phyloP scores from a whole-genome alignment of 2,113 vertebrate genomes.

The Corvus moneduloides region DNA sequence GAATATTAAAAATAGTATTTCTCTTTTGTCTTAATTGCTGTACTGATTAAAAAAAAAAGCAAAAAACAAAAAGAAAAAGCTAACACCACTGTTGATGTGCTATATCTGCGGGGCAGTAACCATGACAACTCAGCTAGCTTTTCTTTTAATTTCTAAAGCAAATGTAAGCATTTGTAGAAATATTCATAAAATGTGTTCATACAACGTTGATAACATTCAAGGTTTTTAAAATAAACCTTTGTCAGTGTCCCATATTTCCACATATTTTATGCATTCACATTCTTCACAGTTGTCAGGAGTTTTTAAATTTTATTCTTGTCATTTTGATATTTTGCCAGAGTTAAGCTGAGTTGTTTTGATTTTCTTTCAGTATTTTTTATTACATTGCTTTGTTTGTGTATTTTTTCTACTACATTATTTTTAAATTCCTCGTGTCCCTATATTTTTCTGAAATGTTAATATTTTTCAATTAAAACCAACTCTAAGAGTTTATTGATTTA shows the following conservation, averaged over 20 bases:
- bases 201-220: neutral
- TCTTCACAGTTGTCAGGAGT: slow-evolving; percentile 12
- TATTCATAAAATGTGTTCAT: neutral
- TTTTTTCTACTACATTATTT: neutral
- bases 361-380: slow-evolving; percentile 8
- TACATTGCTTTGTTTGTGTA: neutral
- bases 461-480: slow-evolving; percentile 36
- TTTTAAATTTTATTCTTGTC: neutral
- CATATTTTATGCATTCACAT: slow-evolving; percentile 3
- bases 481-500: slow-evolving; percentile 49
- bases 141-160: slow-evolving; percentile 23
- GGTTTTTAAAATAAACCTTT: slow-evolving; percentile 11
- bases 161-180: slow-evolving; percentile 15
- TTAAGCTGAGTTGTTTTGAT: neutral
- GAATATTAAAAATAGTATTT: neutral
- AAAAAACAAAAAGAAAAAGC: neutral
- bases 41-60: neutral
- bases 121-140: neutral
- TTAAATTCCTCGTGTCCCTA: neutral
- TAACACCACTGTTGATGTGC: neutral
- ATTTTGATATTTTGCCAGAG: slow-evolving; percentile 46
- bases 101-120: neutral
- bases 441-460: slow-evolving; percentile 20
- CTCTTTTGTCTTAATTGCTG: neutral
- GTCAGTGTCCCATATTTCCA: neutral